Evolutionary conservation across 2,888 invertebrate genomes (phyloP).

Genomic region (Cheilosia grossa): DNA sequence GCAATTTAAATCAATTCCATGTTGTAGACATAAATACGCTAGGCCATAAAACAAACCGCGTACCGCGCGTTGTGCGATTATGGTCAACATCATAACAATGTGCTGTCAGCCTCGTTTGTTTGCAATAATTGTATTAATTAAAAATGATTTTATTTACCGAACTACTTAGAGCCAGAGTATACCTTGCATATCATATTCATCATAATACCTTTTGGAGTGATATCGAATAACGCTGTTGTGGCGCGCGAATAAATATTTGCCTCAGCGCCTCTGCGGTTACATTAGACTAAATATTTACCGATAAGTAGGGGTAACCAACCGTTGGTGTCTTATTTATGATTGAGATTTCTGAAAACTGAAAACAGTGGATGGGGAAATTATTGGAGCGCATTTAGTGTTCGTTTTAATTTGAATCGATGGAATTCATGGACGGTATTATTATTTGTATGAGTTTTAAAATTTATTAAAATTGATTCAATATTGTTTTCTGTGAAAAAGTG

Average conservation of each 20-base stretch:
- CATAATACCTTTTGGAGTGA: slow-evolving; percentile 18
- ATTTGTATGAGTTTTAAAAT: no score
- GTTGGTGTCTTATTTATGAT: no score
- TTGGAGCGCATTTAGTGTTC: no score
- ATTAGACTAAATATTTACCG: no score
- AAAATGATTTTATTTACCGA: slow-evolving; percentile 43
- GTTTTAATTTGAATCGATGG: no score
- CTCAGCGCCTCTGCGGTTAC: slow-evolving; percentile 2
- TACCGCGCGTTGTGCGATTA: background rate
- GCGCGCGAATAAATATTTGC: background rate
- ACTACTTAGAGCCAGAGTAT: slow-evolving; percentile 15
- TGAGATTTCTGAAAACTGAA: no score
- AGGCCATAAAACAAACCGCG: background rate
- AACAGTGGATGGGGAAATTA: no score
- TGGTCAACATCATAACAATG: slow-evolving; percentile 13
- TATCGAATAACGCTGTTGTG: background rate
- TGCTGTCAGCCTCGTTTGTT: slow-evolving; percentile 13
- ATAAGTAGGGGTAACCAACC: no score
- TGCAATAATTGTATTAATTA: slow-evolving; percentile 25
- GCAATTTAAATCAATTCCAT: background rate
- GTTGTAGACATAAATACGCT: background rate
- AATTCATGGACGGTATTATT: no score
- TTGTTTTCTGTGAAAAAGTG: no score
- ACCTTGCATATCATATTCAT: background rate
- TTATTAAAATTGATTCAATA: no score